Conservation (phyloP, 2,113 vertebrate species). For the Platichthys flesus region DNA sequence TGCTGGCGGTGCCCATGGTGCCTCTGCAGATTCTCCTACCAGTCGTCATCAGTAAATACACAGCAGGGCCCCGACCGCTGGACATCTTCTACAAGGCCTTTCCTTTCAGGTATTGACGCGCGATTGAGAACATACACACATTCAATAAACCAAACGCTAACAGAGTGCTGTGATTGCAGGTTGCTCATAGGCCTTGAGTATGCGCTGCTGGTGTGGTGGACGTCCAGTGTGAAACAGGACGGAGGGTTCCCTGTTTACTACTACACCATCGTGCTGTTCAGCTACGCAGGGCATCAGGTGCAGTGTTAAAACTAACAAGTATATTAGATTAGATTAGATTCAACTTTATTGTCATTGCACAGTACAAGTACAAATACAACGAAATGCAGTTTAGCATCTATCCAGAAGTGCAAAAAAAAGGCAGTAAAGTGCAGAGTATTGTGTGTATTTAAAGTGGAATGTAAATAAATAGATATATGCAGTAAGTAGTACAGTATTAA, state of each 20-base stretch:
- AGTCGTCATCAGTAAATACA: conserved; percentile 96
- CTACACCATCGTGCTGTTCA: conserved; percentile 88
- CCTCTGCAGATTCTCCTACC: conserved; percentile 95
- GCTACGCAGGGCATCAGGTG: conserved; percentile 97
- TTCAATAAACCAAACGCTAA: conserved; percentile 1
- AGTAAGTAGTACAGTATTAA: no score
- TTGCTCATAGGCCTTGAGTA: conserved; percentile 92
- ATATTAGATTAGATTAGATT: neutral
- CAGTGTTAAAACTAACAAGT: neutral
- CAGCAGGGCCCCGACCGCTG: conserved; percentile 92
- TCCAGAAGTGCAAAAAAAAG: no score
- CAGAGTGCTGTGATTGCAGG: conserved; percentile 71
- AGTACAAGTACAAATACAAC: no score
- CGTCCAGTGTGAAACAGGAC: conserved; percentile 89
- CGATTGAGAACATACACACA: neutral
- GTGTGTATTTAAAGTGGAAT: no score
- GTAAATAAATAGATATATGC: no score
- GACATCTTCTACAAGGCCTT: conserved; percentile 96
- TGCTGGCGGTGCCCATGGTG: conserved; percentile 97
- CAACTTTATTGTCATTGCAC: no score
- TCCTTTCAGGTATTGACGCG: conserved; percentile 86
- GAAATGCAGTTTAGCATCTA: no score
- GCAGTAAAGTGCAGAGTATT: no score
- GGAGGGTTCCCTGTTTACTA: conserved; percentile 94
- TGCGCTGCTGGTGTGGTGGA: conserved; percentile 96